Percentiles rank a stretch among this genome's conserved stretches.
These are phyloP conservation scores for Drosophila funebris DNA, from an alignment of 1,140 invertebrate species.

Conservation along the genomic window DNA sequence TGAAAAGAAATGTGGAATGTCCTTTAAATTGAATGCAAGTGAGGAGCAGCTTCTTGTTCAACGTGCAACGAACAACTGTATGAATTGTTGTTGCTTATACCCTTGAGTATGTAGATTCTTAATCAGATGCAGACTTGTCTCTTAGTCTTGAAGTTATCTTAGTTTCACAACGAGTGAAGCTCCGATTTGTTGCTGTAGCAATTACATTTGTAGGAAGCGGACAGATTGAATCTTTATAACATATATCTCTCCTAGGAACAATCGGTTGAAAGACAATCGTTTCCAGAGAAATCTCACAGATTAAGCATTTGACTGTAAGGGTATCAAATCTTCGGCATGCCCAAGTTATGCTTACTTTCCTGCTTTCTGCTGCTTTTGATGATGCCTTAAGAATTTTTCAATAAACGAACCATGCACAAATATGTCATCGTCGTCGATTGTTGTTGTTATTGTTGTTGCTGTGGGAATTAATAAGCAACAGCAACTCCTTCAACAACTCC, in stretches of 20 bases:
- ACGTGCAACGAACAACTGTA: not conserved
- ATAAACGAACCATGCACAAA: conserved; percentile 36
- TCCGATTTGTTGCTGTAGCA: too few relatives aligned
- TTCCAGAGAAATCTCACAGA: too few relatives aligned
- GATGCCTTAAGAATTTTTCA: conserved; percentile 41
- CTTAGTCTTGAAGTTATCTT: not conserved
- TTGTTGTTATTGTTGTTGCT: conserved; percentile 35
- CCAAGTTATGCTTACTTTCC: too few relatives aligned
- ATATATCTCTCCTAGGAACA: too few relatives aligned
- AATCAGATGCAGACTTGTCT: too few relatives aligned
- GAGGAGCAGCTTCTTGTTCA: not conserved
- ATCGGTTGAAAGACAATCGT: too few relatives aligned
- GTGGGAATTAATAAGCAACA: conserved; percentile 32
- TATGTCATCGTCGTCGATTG: conserved; percentile 26
- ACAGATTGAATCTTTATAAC: too few relatives aligned
- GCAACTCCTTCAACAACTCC: conserved; percentile 4
- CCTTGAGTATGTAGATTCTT: too few relatives aligned
- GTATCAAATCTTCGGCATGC: too few relatives aligned
- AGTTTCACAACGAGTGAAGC: too few relatives aligned
- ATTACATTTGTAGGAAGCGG: too few relatives aligned
- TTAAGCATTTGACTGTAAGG: too few relatives aligned
- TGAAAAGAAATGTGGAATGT: not conserved
- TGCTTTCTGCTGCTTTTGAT: not conserved
- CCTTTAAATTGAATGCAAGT: not conserved
- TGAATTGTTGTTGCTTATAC: not conserved